Conservation (phyloP, 2,797 vertebrate genomes). For the Enteromius argenteus region DNA sequence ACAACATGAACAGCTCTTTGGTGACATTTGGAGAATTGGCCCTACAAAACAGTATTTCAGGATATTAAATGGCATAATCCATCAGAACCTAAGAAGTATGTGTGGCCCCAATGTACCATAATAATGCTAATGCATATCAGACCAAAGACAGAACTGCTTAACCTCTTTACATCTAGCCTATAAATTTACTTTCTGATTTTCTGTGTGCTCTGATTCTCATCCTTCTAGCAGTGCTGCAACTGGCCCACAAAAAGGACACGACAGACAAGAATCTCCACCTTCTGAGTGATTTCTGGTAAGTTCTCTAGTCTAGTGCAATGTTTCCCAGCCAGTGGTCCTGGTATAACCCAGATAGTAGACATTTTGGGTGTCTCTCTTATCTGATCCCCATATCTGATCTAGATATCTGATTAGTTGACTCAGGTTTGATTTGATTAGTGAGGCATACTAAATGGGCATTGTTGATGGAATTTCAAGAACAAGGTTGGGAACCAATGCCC, state of each 20-base stretch:
- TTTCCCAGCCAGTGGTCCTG: not conserved
- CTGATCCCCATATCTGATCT: not conserved
- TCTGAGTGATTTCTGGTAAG: not conserved
- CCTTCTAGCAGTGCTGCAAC: not conserved
- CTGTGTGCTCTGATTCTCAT: not conserved
- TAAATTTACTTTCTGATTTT: not conserved
- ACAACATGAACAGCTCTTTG: not conserved
- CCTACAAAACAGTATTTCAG: not conserved
- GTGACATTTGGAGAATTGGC: not conserved
- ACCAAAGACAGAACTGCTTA: not conserved
- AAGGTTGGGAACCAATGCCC: not conserved
- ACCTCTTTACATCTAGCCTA: not conserved
- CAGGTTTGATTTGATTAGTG: not conserved
- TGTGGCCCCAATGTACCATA: not conserved
- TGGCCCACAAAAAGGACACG: not conserved
- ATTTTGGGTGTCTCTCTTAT: not conserved
- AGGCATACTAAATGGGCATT: not conserved
- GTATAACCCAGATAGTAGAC: no score
- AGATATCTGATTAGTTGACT: not conserved
- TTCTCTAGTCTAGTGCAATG: not conserved
- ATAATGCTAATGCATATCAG: not conserved
- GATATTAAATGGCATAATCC: not conserved
- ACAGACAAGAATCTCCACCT: not conserved
- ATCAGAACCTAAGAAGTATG: conserved; percentile 3
- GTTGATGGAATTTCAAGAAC: not conserved